phyloP scores from a whole-genome alignment of 2,113 vertebrate species.

The Grus americana region DNA sequence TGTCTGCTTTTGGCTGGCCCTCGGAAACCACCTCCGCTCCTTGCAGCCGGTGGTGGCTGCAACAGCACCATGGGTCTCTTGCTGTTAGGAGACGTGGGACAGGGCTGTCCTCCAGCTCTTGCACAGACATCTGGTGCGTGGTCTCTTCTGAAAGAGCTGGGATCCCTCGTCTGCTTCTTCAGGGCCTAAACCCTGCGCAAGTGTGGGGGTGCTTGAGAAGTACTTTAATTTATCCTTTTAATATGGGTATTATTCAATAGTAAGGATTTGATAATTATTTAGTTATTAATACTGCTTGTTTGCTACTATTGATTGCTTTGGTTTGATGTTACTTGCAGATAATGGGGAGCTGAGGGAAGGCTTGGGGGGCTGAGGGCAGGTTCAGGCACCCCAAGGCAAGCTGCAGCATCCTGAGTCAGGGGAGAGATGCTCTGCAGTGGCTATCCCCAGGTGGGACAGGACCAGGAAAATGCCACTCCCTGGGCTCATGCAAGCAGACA shows the following conservation, averaged over 20 bases:
- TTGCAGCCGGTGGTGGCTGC: not conserved
- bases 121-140: not conserved
- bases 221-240: not conserved
- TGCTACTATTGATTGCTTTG: not conserved
- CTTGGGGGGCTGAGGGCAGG: not conserved
- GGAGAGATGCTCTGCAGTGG: not conserved
- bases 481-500: not conserved
- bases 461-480: not conserved
- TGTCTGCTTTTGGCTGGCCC: not conserved
- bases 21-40: not conserved
- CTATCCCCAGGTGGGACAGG: not conserved
- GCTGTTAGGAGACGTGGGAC: not conserved
- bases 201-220: not conserved
- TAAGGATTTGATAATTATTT: not conserved
- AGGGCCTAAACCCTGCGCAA: not conserved
- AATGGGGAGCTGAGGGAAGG: not conserved
- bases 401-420: fast-evolving
- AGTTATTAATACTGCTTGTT: not conserved
- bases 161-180: not conserved
- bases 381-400: not conserved
- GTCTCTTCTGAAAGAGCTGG: not conserved
- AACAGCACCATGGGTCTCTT: fast-evolving
- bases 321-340: not conserved
- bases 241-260: not conserved
- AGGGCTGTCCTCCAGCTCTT: not conserved